phyloP scores from a whole-genome alignment of 2,113 vertebrate genomes.

The Andinoacara biseriatus region DNA sequence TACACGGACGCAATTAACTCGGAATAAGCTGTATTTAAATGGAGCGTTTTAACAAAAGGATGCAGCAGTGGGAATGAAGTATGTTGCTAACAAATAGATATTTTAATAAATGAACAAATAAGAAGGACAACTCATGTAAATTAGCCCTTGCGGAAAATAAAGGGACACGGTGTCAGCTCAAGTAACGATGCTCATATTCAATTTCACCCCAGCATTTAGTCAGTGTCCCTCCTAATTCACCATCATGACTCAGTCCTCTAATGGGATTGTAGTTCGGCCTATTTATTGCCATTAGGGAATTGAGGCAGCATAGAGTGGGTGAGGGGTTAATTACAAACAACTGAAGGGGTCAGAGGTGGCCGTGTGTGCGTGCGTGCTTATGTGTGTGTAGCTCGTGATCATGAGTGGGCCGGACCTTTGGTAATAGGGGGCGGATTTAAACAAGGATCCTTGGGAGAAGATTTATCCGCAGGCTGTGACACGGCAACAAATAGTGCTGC shows the following conservation, averaged over 20 bases:
- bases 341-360: slow-evolving; percentile 83
- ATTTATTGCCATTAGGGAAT: slow-evolving; percentile 86
- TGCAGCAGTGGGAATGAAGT: neutral
- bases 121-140: neutral
- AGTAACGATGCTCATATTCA: neutral
- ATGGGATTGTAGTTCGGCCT: slow-evolving; percentile 85
- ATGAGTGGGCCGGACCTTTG: slow-evolving; percentile 83
- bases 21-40: neutral
- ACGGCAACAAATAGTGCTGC: slow-evolving; percentile 92
- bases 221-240: slow-evolving; percentile 58
- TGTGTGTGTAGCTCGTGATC: slow-evolving; percentile 77
- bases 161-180: neutral
- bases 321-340: slow-evolving; percentile 97
- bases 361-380: slow-evolving; percentile 22
- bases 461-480: slow-evolving; percentile 94
- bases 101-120: slow-evolving; percentile 5
- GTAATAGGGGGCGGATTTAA: slow-evolving; percentile 86
- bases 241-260: slow-evolving; percentile 74
- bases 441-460: slow-evolving; percentile 87
- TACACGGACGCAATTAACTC: neutral
- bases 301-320: slow-evolving; percentile 82
- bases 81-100: neutral
- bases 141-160: neutral
- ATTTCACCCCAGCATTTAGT: slow-evolving; percentile 32
- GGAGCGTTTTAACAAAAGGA: neutral